phyloP scores from a whole-genome alignment of 2,888 invertebrate species.

The Hypolimnas misippus region DNA sequence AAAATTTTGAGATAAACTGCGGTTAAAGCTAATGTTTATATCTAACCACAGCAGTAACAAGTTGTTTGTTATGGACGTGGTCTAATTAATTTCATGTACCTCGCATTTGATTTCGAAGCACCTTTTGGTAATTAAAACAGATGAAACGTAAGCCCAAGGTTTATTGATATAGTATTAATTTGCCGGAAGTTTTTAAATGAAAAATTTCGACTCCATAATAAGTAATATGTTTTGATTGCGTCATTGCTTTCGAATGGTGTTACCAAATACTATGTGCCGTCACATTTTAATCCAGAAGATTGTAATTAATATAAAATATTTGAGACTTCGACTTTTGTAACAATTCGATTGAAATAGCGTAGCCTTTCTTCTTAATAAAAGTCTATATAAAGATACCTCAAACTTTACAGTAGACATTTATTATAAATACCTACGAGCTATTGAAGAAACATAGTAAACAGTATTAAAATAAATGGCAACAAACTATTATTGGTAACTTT shows the following conservation, averaged over 20 bases:
- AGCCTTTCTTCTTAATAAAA: too few species aligned
- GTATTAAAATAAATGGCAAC: background rate
- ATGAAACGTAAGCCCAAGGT: slow-evolving; percentile 30
- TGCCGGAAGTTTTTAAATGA: slow-evolving; percentile 36
- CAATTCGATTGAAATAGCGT: too few species aligned
- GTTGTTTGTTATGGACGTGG: slow-evolving; percentile 31
- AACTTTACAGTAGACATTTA: too few species aligned
- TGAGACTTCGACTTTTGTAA: background rate
- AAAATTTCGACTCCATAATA: slow-evolving; percentile 23
- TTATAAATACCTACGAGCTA: too few species aligned
- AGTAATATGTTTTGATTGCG: slow-evolving; percentile 22
- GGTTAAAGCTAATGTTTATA: slow-evolving; percentile 29
- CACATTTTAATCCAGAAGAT: background rate
- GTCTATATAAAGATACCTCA: too few species aligned
- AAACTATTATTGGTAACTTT: background rate
- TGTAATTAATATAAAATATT: background rate
- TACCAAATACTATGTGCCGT: background rate
- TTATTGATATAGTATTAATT: slow-evolving; percentile 30
- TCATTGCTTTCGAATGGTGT: slow-evolving; percentile 21
- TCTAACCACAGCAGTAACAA: slow-evolving; percentile 28
- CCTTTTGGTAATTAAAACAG: slow-evolving; percentile 37
- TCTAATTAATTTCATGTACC: slow-evolving; percentile 28
- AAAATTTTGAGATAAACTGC: slow-evolving; percentile 28
- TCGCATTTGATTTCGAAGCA: slow-evolving; percentile 30
- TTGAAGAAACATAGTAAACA: background rate